A percentile compares a stretch with the other conserved stretches of the same genome.
Conservation (phyloP, 2,888 invertebrate species). For the Apamea anceps region DNA sequence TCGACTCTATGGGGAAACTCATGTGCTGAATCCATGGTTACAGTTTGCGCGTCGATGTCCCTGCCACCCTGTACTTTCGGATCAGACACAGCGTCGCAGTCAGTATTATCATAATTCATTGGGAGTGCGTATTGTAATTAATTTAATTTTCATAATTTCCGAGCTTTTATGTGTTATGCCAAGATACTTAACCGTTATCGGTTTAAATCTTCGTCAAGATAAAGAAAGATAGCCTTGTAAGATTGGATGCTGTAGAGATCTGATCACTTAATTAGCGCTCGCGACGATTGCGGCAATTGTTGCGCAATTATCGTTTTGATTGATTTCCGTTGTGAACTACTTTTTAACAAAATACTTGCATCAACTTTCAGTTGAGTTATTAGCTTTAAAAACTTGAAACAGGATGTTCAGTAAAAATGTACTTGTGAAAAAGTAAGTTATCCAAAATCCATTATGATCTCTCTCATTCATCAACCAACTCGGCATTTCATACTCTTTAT, state of each 20-base stretch:
- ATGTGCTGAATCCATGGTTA: too few relatives aligned
- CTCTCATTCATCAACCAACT: too few relatives aligned
- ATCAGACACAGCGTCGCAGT: neutral
- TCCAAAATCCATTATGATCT: too few relatives aligned
- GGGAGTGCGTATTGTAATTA: neutral
- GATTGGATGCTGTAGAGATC: conserved; percentile 51
- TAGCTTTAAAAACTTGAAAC: neutral
- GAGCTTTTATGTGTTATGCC: neutral
- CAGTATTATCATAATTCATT: neutral
- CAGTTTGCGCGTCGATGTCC: too few relatives aligned
- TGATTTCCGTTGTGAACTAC: conserved; percentile 38
- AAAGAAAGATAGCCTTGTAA: conserved; percentile 54
- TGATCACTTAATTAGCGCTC: conserved; percentile 55
- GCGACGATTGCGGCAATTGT: conserved; percentile 45
- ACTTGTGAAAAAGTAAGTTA: too few relatives aligned
- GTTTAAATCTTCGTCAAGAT: conserved; percentile 42
- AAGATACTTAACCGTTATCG: conserved; percentile 39
- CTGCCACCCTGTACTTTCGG: neutral
- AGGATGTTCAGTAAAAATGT: neutral
- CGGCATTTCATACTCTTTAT: too few relatives aligned
- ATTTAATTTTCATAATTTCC: neutral
- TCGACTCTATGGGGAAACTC: too few relatives aligned
- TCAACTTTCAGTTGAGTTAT: neutral
- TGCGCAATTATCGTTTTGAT: conserved; percentile 57
- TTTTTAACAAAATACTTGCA: conserved; percentile 1